These are phyloP conservation scores for Pelosia muscerda DNA, from an alignment of 2,888 invertebrate genomes.

Conservation along the genomic window DNA sequence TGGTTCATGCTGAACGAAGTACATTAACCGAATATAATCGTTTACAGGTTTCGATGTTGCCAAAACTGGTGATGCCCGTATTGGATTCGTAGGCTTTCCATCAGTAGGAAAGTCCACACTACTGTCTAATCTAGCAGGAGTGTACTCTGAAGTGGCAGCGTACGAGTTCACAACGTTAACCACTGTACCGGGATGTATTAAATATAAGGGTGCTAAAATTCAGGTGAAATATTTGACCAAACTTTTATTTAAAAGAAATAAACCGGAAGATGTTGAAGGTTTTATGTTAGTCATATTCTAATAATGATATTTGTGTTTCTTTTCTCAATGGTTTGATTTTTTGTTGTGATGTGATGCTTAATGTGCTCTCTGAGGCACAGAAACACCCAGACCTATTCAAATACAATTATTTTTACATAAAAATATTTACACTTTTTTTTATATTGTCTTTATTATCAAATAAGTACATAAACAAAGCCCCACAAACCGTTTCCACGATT, in stretches of 20 bases:
- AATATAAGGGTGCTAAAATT: constrained; percentile 99
- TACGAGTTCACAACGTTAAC: constrained; percentile 99
- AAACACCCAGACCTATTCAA: too few relatives aligned
- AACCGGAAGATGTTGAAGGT: not conserved
- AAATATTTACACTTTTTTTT: too few relatives aligned
- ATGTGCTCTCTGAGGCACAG: too few relatives aligned
- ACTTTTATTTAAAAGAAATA: too few relatives aligned
- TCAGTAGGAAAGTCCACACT: constrained; percentile 99
- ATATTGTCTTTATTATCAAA: too few relatives aligned
- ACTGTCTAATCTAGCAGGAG: constrained; percentile 98
- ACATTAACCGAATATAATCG: too few relatives aligned
- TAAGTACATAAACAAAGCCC: too few relatives aligned
- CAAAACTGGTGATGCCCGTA: constrained; percentile 99
- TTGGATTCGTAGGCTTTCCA: constrained; percentile 99
- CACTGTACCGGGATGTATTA: constrained; percentile 99
- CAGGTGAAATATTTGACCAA: constrained; percentile 87
- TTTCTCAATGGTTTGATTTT: too few relatives aligned
- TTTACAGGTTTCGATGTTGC: constrained; percentile 97
- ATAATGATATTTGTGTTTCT: not conserved
- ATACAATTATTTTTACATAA: too few relatives aligned
- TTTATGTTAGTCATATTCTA: not conserved
- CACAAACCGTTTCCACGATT: too few relatives aligned
- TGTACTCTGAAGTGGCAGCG: constrained; percentile 99
- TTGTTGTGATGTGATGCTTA: too few relatives aligned
- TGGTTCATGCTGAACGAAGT: too few relatives aligned